A percentile compares a stretch with the other conserved stretches of the same genome.
Conservation (phyloP, 2,113 vertebrate species). For the Nasalis larvatus region DNA sequence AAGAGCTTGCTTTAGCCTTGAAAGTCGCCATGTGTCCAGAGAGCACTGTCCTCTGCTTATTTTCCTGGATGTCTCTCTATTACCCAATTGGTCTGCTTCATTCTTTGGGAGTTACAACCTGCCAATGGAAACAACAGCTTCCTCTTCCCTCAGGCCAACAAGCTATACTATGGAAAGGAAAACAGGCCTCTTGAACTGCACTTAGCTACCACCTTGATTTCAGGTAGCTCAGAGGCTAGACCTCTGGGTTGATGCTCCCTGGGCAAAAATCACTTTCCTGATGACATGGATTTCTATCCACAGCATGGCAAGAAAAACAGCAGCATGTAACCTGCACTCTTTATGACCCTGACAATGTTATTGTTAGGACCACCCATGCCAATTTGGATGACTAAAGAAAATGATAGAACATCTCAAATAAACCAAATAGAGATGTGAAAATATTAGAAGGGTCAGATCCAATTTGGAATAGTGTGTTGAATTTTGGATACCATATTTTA, state of each 20-base stretch:
- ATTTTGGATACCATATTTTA: conserved; percentile 25
- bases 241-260: neutral
- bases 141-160: conserved; percentile 45
- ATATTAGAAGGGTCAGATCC: neutral
- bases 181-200: conserved; percentile 25
- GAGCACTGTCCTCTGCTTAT: neutral
- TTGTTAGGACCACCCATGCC: neutral
- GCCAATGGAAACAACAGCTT: conserved; percentile 74
- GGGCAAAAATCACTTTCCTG: neutral
- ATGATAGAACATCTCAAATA: conserved; percentile 24
- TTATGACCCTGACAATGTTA: neutral
- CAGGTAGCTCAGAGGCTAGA: neutral
- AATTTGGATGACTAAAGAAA: conserved; percentile 10
- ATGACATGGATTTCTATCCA: neutral
- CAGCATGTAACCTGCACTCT: neutral
- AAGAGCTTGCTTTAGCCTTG: neutral
- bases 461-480: conserved; percentile 31
- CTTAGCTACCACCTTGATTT: conserved; percentile 41
- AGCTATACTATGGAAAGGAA: conserved; percentile 61
- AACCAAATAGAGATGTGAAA: conserved; percentile 54
- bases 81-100: neutral
- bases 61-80: conserved; percentile 18
- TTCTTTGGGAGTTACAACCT: conserved; percentile 18
- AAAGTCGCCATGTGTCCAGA: neutral
- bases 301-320: neutral